These are phyloP conservation scores for Pygmarrhopalites habei DNA, from an alignment of 1,140 invertebrate genomes.

Conservation along the genomic window DNA sequence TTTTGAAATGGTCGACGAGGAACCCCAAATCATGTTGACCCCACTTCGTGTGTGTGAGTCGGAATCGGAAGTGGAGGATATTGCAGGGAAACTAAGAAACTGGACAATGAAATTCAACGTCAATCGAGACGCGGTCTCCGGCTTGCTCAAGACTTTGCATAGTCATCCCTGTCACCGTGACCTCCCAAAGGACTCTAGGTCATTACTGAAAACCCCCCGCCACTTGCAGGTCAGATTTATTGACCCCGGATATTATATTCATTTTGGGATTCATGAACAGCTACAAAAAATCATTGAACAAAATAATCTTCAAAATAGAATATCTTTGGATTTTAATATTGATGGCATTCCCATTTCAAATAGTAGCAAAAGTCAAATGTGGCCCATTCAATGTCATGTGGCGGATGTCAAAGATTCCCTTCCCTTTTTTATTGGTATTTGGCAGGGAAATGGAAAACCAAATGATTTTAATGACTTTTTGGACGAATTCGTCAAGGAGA, in stretches of 20 bases:
- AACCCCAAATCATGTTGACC: too few relatives aligned
- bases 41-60: too few relatives aligned
- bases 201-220: conserved; percentile 16
- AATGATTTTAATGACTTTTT: conserved; percentile 27
- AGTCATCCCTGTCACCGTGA: background rate
- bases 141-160: conserved; percentile 20
- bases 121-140: background rate
- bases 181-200: conserved; percentile 16
- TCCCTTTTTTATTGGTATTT: conserved; percentile 12
- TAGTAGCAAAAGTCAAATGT: conserved; percentile 16
- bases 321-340: conserved; percentile 17
- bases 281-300: background rate
- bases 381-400: conserved; percentile 21
- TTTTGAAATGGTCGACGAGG: too few relatives aligned
- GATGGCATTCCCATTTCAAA: conserved; percentile 26
- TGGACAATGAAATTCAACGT: conserved; percentile 5
- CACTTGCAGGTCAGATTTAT: background rate
- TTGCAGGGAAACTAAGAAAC: too few relatives aligned
- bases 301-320: background rate
- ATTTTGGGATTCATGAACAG: conserved; percentile 10
- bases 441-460: conserved; percentile 20
- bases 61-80: too few relatives aligned
- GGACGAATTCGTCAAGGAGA: conserved; percentile 38
- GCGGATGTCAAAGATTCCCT: background rate
- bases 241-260: conserved; percentile 7